Base-by-base conservation (phyloP, 2,888 invertebrate genomes). In the Phrixothrix hirtus region DNA sequence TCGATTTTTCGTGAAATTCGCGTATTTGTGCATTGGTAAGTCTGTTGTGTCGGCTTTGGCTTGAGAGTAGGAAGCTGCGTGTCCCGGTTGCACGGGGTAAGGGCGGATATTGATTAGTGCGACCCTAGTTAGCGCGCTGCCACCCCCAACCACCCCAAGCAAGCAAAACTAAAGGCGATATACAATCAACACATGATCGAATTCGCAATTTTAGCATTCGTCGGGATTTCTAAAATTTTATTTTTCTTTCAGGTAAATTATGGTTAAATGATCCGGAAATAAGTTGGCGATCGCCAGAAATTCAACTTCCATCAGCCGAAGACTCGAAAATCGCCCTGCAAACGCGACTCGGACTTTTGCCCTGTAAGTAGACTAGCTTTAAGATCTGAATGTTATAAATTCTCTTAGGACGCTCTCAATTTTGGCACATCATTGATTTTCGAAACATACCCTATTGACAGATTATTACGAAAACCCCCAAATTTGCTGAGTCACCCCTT, bases 211-310 rank as follows among this genome's bases (percentile, higher is more conserved):
- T 42, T 35, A 6, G 15, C 13, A 10, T 13, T 12, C 26, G 14
- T 15, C 11, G 6, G 15, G 15, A 14, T 16, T 16, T 35, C 6
- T 35, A 10, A 32, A 10, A 5, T 47, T 52, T 42, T 41, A 49
- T 41, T 51, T 54, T 62, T 59, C 56, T 74, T 73, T 29, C 73
- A 78, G 78, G 77, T 50, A 78, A 77, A 70, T 64, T 77, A 66
- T 78, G 78, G 78, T 61, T 76, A 61, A 77, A 71, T 61, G 77
- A 77, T 50, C 67, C 75, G 35, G 76, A 77, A 51, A 73, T 76
- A 63, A 71, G 74, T 45, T 78, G 78, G 78, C 67, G 77, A 61
- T 70, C 72, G 47, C 71, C 71, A 43, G 77, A 76, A 51, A 68
- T 74, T 60, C 75, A 75, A 51, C 60, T 75, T 45, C 74, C 75